phyloP scores from a whole-genome alignment of 2,113 vertebrate species.

The Meriones unguiculatus region DNA sequence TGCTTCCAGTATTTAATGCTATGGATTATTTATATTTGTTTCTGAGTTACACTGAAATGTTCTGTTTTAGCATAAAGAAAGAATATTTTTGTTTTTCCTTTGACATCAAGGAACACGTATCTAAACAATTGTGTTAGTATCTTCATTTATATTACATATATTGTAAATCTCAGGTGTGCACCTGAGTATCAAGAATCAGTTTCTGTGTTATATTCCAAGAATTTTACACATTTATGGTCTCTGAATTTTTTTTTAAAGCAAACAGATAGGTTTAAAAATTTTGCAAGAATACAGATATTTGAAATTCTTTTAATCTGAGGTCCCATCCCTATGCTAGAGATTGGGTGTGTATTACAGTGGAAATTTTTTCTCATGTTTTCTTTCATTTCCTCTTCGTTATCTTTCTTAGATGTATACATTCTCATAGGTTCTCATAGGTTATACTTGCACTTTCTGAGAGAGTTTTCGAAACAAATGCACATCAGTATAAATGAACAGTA shows the following conservation, averaged over 20 bases:
- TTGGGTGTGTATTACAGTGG: slow-evolving; percentile 25
- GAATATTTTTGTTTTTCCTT: slow-evolving; percentile 57
- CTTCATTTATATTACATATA: slow-evolving; percentile 31
- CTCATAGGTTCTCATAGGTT: slow-evolving; percentile 23
- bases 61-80: slow-evolving; percentile 37
- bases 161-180: slow-evolving; percentile 21
- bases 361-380: slow-evolving; percentile 36
- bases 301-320: slow-evolving; percentile 7
- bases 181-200: slow-evolving; percentile 48
- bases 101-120: not conserved
- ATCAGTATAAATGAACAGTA: not conserved
- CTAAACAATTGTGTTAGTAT: slow-evolving; percentile 37
- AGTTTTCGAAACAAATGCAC: slow-evolving; percentile 36
- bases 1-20: slow-evolving; percentile 47
- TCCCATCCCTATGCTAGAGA: not conserved
- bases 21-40: not conserved
- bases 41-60: slow-evolving; percentile 52
- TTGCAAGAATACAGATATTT: slow-evolving; percentile 22
- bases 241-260: slow-evolving; percentile 52
- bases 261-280: slow-evolving; percentile 47
- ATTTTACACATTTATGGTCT: slow-evolving; percentile 49
- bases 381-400: not conserved
- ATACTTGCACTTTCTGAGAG: not conserved
- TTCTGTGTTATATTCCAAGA: slow-evolving; percentile 34
- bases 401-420: slow-evolving; percentile 48